phyloP scores from a whole-genome alignment of 2,113 vertebrate genomes.

The Mesembrinibis cayennensis region DNA sequence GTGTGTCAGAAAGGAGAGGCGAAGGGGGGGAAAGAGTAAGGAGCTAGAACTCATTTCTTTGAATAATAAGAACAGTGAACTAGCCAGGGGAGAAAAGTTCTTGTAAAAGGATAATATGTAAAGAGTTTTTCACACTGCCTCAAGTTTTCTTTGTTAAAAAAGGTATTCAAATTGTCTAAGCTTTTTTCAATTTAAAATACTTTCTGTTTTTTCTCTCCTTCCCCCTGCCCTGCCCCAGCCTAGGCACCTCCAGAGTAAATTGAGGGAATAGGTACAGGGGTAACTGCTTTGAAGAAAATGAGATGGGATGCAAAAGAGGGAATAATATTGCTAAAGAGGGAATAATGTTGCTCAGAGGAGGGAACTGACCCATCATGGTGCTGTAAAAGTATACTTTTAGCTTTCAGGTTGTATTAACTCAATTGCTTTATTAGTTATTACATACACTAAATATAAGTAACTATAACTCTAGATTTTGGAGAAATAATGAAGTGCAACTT shows the following conservation, averaged over 20 bases:
- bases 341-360: not conserved
- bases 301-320: not conserved
- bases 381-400: not conserved
- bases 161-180: not conserved
- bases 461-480: not conserved
- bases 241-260: not conserved
- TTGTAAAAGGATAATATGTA: not conserved
- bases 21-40: not conserved
- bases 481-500: not conserved
- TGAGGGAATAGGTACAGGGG: not conserved
- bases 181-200: not conserved
- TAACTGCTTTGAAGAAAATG: slow-evolving; percentile 5
- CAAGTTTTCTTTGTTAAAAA: slow-evolving; percentile 4
- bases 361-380: not conserved
- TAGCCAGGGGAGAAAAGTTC: not conserved
- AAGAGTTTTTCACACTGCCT: not conserved
- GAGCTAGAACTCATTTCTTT: not conserved
- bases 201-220: not conserved
- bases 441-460: not conserved
- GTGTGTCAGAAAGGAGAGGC: not conserved
- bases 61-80: not conserved
- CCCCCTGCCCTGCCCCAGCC: not conserved
- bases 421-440: not conserved
- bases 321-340: not conserved
- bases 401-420: not conserved